phyloP scores from a whole-genome alignment of 2,888 invertebrate genomes.

The Agrilus biguttatus region DNA sequence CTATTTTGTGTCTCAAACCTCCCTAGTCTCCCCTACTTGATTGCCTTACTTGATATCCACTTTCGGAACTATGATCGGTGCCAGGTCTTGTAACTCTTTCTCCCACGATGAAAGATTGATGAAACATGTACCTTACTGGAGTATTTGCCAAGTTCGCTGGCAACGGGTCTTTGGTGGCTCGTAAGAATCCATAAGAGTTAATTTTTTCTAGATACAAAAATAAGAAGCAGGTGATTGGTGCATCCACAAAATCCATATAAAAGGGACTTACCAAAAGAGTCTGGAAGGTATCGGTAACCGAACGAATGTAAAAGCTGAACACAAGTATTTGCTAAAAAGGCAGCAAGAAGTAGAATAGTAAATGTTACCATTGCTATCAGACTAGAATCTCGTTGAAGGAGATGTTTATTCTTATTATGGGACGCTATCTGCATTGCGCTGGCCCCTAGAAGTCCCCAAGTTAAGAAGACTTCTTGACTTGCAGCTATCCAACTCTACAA shows the following conservation, averaged over 20 bases:
- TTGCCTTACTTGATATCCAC: constrained; percentile 54
- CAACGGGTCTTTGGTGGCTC: constrained; percentile 44
- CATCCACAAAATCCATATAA: background rate
- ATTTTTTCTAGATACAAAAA: constrained; percentile 44
- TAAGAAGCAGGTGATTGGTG: no score
- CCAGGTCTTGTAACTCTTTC: constrained; percentile 48
- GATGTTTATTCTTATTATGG: constrained; percentile 56
- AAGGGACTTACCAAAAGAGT: constrained; percentile 63
- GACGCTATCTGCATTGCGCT: constrained; percentile 69
- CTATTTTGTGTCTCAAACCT: no score
- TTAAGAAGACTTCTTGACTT: constrained; percentile 74
- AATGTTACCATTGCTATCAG: constrained; percentile 58
- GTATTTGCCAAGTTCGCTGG: constrained; percentile 45
- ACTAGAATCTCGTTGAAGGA: constrained; percentile 46
- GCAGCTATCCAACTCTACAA: constrained; percentile 78
- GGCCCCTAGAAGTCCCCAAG: constrained; percentile 74
- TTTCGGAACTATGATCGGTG: constrained; percentile 40
- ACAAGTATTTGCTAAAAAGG: constrained; percentile 72
- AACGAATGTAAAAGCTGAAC: constrained; percentile 60
- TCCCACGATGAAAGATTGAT: constrained; percentile 57
- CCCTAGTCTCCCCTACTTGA: no score
- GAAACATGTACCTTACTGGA: constrained; percentile 52
- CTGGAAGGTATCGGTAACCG: constrained; percentile 63
- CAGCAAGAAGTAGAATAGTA: constrained; percentile 56
- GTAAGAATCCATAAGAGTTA: constrained; percentile 56